Percentiles rank a stretch among this genome's conserved stretches.
phyloP scores from a whole-genome alignment of 2,888 invertebrate genomes.

The Chloroclystis v-ata region DNA sequence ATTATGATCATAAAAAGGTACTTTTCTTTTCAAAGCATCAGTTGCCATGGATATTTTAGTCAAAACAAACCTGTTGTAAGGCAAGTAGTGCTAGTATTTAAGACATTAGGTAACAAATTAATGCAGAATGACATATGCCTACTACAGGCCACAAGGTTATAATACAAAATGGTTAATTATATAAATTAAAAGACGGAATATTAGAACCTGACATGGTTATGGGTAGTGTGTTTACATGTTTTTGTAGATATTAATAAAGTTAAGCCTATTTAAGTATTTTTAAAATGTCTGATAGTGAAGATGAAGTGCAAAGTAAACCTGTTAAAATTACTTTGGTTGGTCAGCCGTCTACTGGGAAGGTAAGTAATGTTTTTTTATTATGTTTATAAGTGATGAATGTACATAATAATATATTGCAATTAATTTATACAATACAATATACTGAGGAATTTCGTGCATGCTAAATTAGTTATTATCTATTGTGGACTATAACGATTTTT shows the following conservation, averaged over 20 bases:
- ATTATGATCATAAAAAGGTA: conserved; percentile 16
- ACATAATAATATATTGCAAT: too few species aligned
- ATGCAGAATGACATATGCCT: background rate
- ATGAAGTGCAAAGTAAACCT: conserved; percentile 77
- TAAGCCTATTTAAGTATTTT: background rate
- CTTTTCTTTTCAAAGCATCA: conserved; percentile 6
- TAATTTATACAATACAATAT: too few species aligned
- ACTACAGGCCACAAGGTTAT: background rate
- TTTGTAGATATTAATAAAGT: background rate
- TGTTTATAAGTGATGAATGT: too few species aligned
- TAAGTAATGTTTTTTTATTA: conserved; percentile 57
- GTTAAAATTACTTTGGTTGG: conserved; percentile 89
- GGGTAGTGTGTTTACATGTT: background rate
- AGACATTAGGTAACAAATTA: conserved; percentile 1
- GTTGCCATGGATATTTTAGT: conserved; percentile 44
- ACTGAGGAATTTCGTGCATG: too few species aligned
- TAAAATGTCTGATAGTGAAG: conserved; percentile 82
- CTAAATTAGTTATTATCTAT: too few species aligned
- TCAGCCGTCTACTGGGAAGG: conserved; percentile 89
- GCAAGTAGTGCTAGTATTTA: conserved; percentile 7
- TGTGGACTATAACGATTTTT: too few species aligned
- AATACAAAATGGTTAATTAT: too few species aligned
- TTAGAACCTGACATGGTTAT: background rate
- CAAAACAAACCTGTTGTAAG: conserved; percentile 33
- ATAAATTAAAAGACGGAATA: background rate